Evolutionary conservation across 2,888 invertebrate genomes (phyloP).

Genomic region (Drosophila helvetica): DNA sequence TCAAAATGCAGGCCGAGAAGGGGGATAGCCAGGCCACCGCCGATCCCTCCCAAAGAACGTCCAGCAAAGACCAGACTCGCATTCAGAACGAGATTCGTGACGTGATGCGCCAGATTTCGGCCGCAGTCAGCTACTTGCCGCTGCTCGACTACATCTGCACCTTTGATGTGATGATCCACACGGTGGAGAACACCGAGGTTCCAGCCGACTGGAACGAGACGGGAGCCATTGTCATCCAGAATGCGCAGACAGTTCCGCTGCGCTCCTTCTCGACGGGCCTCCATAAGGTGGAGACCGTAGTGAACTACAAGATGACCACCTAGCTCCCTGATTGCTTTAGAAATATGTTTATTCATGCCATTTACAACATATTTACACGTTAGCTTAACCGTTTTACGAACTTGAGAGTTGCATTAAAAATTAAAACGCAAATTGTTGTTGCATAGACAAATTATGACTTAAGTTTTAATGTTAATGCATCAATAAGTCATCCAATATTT

Average conservation of each 20-base stretch:
- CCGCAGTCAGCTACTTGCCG: conserved; percentile 97
- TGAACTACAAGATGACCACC: conserved; percentile 92
- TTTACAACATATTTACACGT: not conserved
- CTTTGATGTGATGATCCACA: conserved; percentile 97
- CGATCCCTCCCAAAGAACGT: conserved; percentile 85
- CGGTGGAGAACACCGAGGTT: conserved; percentile 91
- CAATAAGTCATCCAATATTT: no score
- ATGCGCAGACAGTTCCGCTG: conserved; percentile 95
- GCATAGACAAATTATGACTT: no score
- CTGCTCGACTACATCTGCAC: conserved; percentile 95
- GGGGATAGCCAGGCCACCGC: conserved; percentile 85
- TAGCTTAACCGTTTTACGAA: conserved; percentile 43
- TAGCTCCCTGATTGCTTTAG: conserved; percentile 42
- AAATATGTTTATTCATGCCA: conserved; percentile 52
- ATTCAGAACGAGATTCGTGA: conserved; percentile 98
- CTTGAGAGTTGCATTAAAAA: conserved; percentile 52
- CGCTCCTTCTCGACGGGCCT: conserved; percentile 96
- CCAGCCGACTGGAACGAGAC: conserved; percentile 97
- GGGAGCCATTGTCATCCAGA: conserved; percentile 92
- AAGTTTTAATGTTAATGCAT: no score
- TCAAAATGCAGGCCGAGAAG: conserved; percentile 93
- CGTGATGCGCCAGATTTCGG: conserved; percentile 97
- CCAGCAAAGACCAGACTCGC: conserved; percentile 91
- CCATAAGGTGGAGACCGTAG: conserved; percentile 97
- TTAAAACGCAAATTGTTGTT: conserved; percentile 45